Percentiles rank a stretch among this genome's conserved stretches.
These are phyloP conservation scores for Grammomys surdaster DNA, from an alignment of 2,113 vertebrate species.

Conservation along the genomic window DNA sequence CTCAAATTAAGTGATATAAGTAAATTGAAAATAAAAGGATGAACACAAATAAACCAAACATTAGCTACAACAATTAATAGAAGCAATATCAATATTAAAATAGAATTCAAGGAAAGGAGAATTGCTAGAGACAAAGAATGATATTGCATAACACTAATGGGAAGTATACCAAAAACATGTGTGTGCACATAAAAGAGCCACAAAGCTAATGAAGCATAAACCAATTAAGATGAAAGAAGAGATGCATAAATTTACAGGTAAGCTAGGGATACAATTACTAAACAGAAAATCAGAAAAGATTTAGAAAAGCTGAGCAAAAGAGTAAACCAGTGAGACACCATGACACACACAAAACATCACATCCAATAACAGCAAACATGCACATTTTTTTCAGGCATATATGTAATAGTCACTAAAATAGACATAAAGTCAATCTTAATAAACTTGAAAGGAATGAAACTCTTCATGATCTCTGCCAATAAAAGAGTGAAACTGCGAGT, in stretches of 20 bases:
- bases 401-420: not conserved
- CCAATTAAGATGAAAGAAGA: conserved; percentile 36
- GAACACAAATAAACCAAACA: not conserved
- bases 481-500: not conserved
- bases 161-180: conserved; percentile 11
- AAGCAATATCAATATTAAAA: conserved; percentile 13
- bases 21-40: conserved; percentile 36
- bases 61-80: not conserved
- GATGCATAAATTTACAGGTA: conserved; percentile 1
- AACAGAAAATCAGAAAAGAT: conserved; percentile 46
- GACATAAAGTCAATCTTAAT: not conserved
- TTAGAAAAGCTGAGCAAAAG: not conserved
- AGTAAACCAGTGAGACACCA: not conserved
- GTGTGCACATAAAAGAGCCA: not conserved
- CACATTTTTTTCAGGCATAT: not conserved
- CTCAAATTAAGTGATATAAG: not conserved
- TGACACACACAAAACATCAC: not conserved
- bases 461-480: not conserved
- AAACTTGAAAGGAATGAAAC: not conserved
- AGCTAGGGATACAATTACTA: conserved; percentile 38
- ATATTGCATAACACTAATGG: not conserved
- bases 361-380: not conserved
- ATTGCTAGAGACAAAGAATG: not conserved
- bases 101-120: conserved; percentile 9
- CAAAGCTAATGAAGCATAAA: conserved; percentile 55